Evolutionary conservation across 2,113 vertebrate genomes (phyloP), one percentile per base, ranked within the genome.

Genomic region (Lamprotornis superbus): DNA sequence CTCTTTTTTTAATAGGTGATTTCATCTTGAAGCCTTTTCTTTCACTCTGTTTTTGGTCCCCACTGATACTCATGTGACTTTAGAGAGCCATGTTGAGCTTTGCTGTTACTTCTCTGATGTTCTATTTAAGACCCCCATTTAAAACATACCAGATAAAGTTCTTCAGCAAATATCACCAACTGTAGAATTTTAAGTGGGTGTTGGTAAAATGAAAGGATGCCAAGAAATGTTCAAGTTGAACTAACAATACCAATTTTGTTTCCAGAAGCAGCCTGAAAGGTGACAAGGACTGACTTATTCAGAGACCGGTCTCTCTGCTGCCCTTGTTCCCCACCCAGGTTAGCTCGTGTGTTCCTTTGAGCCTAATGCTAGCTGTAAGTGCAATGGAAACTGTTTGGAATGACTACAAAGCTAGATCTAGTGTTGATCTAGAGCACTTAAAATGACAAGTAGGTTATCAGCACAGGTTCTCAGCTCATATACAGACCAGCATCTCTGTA

Each of bases 181-280:
- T 44, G 5, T 4, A 46, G 53, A 55, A 75, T 71, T 81, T 64
- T 49, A 79, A 84, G 39, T 71, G 15, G 9, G 31, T 89, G 31
- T 56, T 95, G 50, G 37, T 81, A 69, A 77, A 87, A 70, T 31
- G 24, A 22, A 75, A 64, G 31, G 27, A 71, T 90, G 60, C 49
- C 30, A 75, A 75, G n/a, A 87, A 83, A 60, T 33, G 28, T 88
- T 85, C 27, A 49, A 23, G 33, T 50, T 94, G 88, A 74, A 69
- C 68, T 94, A 90, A 88, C 52, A 39, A 22, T 71, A 42, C 55
- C 40, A 40, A 60, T 86, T 93, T 88, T 86, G n/a, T 90, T 96
- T 94, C 73, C 69, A 86, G 90, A 89, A 94, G 55, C 69, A 84
- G 61, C 40, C 73, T 96, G 93, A 69, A 93, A 97, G 57, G 86